Base-by-base conservation (phyloP, 2,888 invertebrate species). In the Thecophora atra region DNA sequence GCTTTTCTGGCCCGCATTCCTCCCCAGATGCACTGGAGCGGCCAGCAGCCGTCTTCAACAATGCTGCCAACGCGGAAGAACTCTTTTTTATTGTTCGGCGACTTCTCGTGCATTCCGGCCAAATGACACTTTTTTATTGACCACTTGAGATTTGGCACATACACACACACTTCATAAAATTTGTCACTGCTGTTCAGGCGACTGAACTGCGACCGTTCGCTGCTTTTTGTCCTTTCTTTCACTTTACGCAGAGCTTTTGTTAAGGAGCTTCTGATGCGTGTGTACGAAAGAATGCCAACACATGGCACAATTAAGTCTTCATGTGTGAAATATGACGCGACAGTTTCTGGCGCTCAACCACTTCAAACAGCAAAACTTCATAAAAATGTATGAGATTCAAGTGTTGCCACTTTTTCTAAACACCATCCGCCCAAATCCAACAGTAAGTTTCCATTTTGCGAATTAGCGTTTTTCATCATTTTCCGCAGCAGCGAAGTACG, bases 101-200 rank as follows among this genome's bases (percentile, higher is more conserved):
- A 37, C 51, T 60, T 17, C 37, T 56, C 6, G n/a, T 24, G n/a
- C 52, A 75, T 78, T 77, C 73, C 74, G 68, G 62, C 52, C 73
- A 76, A 73, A 75, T 77, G 74, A 76, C 76, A 74, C 71, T 71
- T 72, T 74, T 76, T 76, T 78, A 78, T 77, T 77, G 78, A 78
- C 75, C 77, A 76, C 76, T 78, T 77, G 76, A 77, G 76, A 77
- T 75, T 77, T 77, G 69, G 66, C n/a, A n/a, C n/a, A n/a, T n/a
- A n/a, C n/a, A n/a, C n/a, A n/a, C n/a, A n/a, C 71, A 71, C 71
- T 71, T 71, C 71, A 71, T 71, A 65, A 71, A 65, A 71, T 71
- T 71, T 71, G 71, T 71, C 71, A 65, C 71, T 71, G 65, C 70
- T 44, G 54, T 63, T 64, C 56, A 44, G 65, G 71, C 64, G 71